phyloP scores from a whole-genome alignment of 2,797 vertebrate species.

The Parambassis ranga region DNA sequence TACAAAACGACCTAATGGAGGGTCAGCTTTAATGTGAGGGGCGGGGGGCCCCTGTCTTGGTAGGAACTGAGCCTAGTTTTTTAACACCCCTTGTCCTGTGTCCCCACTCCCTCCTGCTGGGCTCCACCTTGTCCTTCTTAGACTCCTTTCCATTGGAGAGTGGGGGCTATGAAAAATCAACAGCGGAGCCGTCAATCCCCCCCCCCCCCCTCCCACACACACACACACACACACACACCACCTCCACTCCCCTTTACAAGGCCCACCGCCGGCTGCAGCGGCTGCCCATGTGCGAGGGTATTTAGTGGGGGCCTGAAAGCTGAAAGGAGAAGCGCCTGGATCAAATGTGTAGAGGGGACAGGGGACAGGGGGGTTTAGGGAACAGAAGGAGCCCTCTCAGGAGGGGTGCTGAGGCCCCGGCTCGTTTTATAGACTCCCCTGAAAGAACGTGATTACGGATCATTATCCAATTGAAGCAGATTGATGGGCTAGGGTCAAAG shows the following conservation, averaged over 20 bases:
- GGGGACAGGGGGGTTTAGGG: conserved; percentile 54
- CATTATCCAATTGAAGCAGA: conserved; percentile 99
- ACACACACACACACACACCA: too few species aligned
- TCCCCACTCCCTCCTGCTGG: conserved; percentile 76
- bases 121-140: conserved; percentile 85
- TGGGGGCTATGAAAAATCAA: conserved; percentile 89
- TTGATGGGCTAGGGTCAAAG: conserved; percentile 99
- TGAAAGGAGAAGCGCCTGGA: conserved; percentile 82
- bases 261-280: conserved; percentile 68
- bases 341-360: conserved; percentile 78
- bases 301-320: conserved; percentile 84
- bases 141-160: conserved; percentile 76
- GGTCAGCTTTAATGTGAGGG: conserved; percentile 92
- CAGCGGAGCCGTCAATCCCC: conserved; percentile 70
- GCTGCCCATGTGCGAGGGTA: conserved; percentile 88
- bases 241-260: conserved; percentile 59
- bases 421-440: conserved; percentile 99
- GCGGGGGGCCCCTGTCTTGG: conserved; percentile 79
- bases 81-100: conserved; percentile 74
- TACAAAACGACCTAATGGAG: conserved; percentile 90
- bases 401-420: conserved; percentile 89
- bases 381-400: conserved; percentile 99
- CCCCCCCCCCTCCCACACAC: background rate
- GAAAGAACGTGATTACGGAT: conserved; percentile 99
- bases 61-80: conserved; percentile 78